Conservation (phyloP, 2,888 invertebrate species). For the Heterodera filipjevi region DNA sequence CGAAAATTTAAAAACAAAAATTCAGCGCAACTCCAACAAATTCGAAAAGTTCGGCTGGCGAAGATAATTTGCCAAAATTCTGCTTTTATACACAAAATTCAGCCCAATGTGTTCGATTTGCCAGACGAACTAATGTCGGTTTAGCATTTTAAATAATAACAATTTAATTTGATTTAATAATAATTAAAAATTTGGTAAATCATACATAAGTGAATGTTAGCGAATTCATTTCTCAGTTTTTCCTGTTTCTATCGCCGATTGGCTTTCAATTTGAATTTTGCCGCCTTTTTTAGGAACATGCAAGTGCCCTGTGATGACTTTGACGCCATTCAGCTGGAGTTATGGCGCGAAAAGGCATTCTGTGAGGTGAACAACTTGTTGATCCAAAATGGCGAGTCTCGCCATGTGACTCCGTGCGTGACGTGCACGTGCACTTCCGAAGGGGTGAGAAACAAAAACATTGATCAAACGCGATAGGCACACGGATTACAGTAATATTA, state of each 20-base stretch:
- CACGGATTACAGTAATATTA: too few relatives aligned
- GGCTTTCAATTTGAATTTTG: too few relatives aligned
- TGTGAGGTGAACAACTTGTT: constrained; percentile 62
- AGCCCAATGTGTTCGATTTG: constrained; percentile 84
- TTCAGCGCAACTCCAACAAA: constrained; percentile 77
- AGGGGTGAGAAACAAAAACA: constrained; percentile 43
- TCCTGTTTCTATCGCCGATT: too few relatives aligned
- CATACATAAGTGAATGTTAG: too few relatives aligned
- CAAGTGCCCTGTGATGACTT: constrained; percentile 62
- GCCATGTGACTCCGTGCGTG: constrained; percentile 55
- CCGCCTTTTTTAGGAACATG: constrained; percentile 60
- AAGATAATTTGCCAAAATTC: constrained; percentile 87
- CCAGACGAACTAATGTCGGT: constrained; percentile 69
- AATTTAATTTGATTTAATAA: too few relatives aligned
- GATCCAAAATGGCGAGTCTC: constrained; percentile 59
- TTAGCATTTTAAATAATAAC: not conserved
- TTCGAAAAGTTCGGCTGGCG: constrained; percentile 82
- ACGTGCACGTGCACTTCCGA: constrained; percentile 60
- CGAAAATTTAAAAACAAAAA: not conserved
- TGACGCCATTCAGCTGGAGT: constrained; percentile 56
- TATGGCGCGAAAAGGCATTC: constrained; percentile 62
- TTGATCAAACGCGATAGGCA: too few relatives aligned
- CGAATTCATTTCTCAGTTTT: too few relatives aligned
- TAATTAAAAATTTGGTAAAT: too few relatives aligned
- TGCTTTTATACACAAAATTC: constrained; percentile 79